phyloP scores from a whole-genome alignment of 2,888 invertebrate species.

The Beris chalybata region DNA sequence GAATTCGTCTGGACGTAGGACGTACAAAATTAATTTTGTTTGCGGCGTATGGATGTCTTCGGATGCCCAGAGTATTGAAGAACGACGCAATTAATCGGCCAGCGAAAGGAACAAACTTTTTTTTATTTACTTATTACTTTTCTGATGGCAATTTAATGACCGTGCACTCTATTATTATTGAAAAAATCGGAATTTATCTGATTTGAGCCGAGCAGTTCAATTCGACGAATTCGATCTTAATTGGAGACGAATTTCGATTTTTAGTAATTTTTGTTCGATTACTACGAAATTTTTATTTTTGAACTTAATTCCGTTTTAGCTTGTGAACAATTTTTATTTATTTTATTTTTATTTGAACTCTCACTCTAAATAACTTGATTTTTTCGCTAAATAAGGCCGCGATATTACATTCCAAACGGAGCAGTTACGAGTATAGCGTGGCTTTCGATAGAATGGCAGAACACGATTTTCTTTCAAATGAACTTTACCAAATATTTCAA shows the following conservation, averaged over 20 bases:
- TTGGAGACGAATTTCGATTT: too few species aligned
- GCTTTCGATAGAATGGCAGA: constrained; percentile 41
- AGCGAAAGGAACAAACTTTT: neutral
- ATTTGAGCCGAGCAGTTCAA: too few species aligned
- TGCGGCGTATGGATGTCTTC: neutral
- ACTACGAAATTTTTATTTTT: too few species aligned
- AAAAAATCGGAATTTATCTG: too few species aligned
- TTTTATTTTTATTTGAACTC: too few species aligned
- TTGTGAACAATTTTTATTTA: too few species aligned
- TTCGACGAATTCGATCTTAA: too few species aligned
- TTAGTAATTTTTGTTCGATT: too few species aligned
- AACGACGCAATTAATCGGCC: too few species aligned
- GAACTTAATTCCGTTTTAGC: too few species aligned
- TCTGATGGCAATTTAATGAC: neutral
- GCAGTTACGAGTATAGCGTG: constrained; percentile 42
- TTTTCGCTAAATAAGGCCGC: constrained; percentile 9
- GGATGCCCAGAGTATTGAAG: neutral
- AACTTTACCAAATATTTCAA: constrained; percentile 25
- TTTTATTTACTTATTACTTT: neutral
- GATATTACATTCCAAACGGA: constrained; percentile 42
- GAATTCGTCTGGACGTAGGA: neutral
- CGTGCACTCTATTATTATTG: too few species aligned
- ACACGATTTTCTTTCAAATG: constrained; percentile 38
- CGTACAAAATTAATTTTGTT: constrained; percentile 11
- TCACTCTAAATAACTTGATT: too few species aligned